Evolutionary conservation across 2,797 vertebrate genomes (phyloP), one percentile per base, ranked within the genome.

Genomic region (Thunnus albacares): DNA sequence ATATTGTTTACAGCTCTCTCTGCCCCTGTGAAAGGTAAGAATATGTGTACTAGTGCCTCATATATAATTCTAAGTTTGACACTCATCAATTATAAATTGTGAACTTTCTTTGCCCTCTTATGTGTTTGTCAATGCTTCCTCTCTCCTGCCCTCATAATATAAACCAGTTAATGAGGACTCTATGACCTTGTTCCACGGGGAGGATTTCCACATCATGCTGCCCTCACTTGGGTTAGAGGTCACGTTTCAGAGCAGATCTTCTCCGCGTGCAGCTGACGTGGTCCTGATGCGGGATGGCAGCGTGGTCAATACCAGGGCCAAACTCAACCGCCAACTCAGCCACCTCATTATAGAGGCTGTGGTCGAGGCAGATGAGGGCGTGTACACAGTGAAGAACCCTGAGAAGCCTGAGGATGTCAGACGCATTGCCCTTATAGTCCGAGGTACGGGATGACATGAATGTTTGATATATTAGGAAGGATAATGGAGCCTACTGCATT

Each of bases 171-270:
- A 76, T 2, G 88, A 92, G 2, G 66, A 90, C 14, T 24, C 62
- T 3, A 17, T 41, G 24, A 93, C 73, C 0, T 63, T 92, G 64
- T 94, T 95, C 83, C 86, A 89, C 0, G 90, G 91, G 18, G 95
- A 95, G 75, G 93, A 95, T 79, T 95, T 95, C 79, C 90, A 94
- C 77, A 94, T 96, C 84, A 1, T 35, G n/a, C 64, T 96, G 43
- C 89, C 83, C 7, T 71, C 72, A 1, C 67, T n/a, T 0, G 3
- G 2, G 1, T 3, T 64, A 14, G 91, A 94, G 5, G 92, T 96
- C 56, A 83, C 59, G 0, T 96, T 95, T 71, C 81, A 3, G 53
- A 84, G 92, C 85, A 71, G 30, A 3, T 61, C 86, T 0, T 2
- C 45, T 28, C 82, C 53, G 0, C 64, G 77, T 2, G 67, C 80